Base-by-base conservation (phyloP, 2,113 vertebrate genomes). In the Mola mola region DNA sequence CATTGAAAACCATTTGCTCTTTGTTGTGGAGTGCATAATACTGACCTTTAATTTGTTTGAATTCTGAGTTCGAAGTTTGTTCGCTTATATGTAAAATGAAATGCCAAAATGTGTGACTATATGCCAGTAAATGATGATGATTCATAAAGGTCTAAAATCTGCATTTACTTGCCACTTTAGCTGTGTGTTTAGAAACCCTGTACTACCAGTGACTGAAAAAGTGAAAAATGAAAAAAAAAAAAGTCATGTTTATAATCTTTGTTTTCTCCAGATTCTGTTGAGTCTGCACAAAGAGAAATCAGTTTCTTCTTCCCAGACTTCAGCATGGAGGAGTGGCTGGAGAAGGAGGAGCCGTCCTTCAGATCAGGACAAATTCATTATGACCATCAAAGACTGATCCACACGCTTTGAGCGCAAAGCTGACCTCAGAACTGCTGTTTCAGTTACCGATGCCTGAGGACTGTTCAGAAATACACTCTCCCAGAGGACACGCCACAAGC, bases 231-330 rank as follows among this genome's bases (percentile, higher is more conserved):
- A 37, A 11, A 11, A 13, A 37, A 37, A 37, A 37, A n/a, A n/a
- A n/a, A n/a, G n/a, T n/a, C n/a, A n/a, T n/a, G n/a, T n/a, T n/a
- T n/a, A n/a, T n/a, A n/a, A n/a, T n/a, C 2, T 8, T 52, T 46
- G 5, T 56, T 42, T 22, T 20, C 20, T 52, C 20, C 85, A 98
- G 96, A 98, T 89, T 98, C 96, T 0, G 50, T 68, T 10, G 91
- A 91, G 36, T 96, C 96, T 0, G 96, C 96, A 60, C 88, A 88
- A 49, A 93, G 93, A 81, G 96, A 98, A 88, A 98, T 98, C 22
- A 22, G 78, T 2, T 94, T 93, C 86, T 98, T 98, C 89, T 98
- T 97, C 83, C 95, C 96, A 0, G 95, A 96, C 58, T 98, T 98
- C 46, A 63, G 80, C 0, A 72, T 82, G 13, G 75, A 80, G 61